Conservation (phyloP, 2,888 invertebrate species). For the Hydraecia micacea region DNA sequence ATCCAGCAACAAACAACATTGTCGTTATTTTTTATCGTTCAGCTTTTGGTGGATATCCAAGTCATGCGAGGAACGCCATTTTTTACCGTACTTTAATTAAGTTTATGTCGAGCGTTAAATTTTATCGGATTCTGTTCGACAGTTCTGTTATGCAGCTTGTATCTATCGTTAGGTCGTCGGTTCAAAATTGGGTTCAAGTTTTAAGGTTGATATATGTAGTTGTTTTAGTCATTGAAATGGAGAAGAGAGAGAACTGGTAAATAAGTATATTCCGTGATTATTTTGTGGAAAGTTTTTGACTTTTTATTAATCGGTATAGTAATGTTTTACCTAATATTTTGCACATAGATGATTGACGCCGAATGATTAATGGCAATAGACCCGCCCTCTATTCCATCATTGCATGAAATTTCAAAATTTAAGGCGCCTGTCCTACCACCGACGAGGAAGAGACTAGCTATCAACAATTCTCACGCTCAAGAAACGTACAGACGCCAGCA, state of each 20-base stretch:
- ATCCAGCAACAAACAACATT: conserved; percentile 1
- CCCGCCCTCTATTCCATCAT: too few species aligned
- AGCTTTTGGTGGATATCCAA: conserved; percentile 47
- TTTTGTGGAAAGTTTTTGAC: background rate
- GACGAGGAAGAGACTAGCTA: too few species aligned
- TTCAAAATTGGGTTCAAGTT: background rate
- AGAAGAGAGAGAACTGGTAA: background rate
- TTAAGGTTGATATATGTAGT: background rate
- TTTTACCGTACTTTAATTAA: conserved; percentile 45
- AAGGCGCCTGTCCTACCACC: too few species aligned
- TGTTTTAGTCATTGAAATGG: background rate
- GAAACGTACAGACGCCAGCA: too few species aligned
- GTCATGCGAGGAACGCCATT: conserved; percentile 32
- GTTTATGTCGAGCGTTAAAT: conserved; percentile 44
- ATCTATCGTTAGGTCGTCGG: background rate
- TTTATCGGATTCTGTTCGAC: conserved; percentile 37
- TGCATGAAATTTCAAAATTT: too few species aligned
- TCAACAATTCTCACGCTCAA: too few species aligned
- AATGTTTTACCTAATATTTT: background rate
- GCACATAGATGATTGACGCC: background rate
- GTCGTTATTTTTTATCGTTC: conserved; percentile 52
- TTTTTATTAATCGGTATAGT: background rate
- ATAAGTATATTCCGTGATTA: too few species aligned
- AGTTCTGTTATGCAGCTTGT: conserved; percentile 4
- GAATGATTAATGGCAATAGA: too few species aligned